phyloP scores from a whole-genome alignment of 2,113 vertebrate species.

The Petrocephalus zakoni region DNA sequence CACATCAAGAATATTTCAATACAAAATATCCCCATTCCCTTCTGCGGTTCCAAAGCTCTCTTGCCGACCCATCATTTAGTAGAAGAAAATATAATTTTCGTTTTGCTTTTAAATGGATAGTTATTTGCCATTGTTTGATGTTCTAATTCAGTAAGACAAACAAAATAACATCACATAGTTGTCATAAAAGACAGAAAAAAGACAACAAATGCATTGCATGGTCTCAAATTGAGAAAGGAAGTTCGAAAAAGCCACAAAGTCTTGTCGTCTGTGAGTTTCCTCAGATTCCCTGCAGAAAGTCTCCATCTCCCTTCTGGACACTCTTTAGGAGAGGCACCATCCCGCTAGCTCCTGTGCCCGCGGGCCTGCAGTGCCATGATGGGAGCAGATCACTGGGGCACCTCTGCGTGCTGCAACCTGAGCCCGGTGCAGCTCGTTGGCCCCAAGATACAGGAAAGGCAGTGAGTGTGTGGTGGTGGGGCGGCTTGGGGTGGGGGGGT shows the following conservation, averaged over 20 bases:
- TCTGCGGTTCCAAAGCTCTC: constrained; percentile 12
- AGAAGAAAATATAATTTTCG: constrained; percentile 37
- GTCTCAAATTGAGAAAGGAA: constrained; percentile 65
- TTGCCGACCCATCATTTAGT: constrained; percentile 23
- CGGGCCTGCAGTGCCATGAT: background rate
- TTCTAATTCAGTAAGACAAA: constrained; percentile 51
- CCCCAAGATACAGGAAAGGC: background rate
- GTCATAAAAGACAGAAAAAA: constrained; percentile 38
- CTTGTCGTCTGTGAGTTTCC: constrained; percentile 26
- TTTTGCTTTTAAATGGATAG: constrained; percentile 35
- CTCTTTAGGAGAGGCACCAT: background rate
- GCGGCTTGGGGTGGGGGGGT: background rate
- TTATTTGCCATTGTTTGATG: constrained; percentile 37
- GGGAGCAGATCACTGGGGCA: background rate
- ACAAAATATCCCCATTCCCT: background rate
- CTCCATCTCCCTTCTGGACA: background rate
- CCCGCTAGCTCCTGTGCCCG: background rate
- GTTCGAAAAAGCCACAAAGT: constrained; percentile 33
- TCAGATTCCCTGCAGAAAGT: background rate
- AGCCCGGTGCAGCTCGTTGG: background rate
- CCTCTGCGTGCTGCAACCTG: background rate
- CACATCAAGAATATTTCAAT: background rate
- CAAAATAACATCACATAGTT: constrained; percentile 32
- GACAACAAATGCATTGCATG: constrained; percentile 60
- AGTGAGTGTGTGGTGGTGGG: background rate